Percentiles rank a stretch among this genome's conserved stretches.
Evolutionary conservation across 2,113 vertebrate genomes (phyloP).

Genomic region (Eira barbara): DNA sequence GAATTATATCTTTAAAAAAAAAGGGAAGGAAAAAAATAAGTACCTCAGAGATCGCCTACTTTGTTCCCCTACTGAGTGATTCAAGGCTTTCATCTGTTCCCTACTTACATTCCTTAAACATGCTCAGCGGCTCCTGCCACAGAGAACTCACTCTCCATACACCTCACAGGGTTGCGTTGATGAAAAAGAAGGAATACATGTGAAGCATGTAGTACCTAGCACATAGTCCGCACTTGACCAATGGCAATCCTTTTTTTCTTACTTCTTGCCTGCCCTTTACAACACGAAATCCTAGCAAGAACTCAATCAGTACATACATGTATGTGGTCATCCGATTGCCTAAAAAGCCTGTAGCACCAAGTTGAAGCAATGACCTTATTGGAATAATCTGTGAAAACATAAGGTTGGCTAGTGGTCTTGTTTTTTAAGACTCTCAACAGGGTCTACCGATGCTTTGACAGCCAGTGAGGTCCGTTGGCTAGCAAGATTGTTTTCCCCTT

Average conservation of each 20-base stretch:
- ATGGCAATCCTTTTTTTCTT: neutral
- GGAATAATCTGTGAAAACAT: neutral
- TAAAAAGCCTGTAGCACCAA: neutral
- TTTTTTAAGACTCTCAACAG: neutral
- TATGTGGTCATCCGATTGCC: neutral
- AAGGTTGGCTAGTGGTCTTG: neutral
- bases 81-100: neutral
- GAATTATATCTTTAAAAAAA: neutral
- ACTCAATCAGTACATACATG: neutral
- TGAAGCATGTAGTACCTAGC: rapidly evolving
- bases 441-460: neutral
- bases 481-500: neutral
- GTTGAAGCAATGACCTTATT: neutral
- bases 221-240: neutral
- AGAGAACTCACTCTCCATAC: too few species aligned
- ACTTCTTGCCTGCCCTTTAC: neutral
- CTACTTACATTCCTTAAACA: neutral
- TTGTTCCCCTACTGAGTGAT: neutral
- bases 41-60: neutral
- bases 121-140: neutral
- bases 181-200: neutral
- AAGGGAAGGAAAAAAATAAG: neutral
- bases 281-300: neutral
- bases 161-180: neutral
- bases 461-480: neutral